A percentile compares a stretch with the other conserved stretches of the same genome.
phyloP scores from a whole-genome alignment of 2,113 vertebrate species.

The Uropsilus gracilis region DNA sequence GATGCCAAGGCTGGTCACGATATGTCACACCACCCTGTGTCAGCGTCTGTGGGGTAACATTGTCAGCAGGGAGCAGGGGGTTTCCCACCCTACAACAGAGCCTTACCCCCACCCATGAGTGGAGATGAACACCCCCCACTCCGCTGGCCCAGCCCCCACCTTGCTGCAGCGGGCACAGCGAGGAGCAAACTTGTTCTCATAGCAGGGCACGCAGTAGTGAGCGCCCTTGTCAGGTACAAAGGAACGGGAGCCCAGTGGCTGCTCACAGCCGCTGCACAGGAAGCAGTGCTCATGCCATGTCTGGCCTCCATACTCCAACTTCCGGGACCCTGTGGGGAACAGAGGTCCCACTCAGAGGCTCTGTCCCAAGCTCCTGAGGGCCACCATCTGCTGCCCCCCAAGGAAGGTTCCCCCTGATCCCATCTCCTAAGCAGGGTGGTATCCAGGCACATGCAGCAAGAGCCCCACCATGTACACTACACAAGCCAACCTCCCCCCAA shows the following conservation, averaged over 20 bases:
- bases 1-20: conserved; percentile 98
- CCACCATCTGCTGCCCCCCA: background rate
- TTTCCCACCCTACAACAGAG: conserved; percentile 24
- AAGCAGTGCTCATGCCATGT: conserved; percentile 99
- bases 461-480: rapidly evolving
- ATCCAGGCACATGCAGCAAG: background rate
- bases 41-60: conserved; percentile 89
- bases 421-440: background rate
- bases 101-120: background rate
- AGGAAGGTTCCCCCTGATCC: background rate
- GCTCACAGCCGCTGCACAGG: conserved; percentile 96
- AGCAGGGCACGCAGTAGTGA: conserved; percentile 98
- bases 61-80: background rate
- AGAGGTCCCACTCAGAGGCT: conserved; percentile 28
- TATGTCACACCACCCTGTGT: conserved; percentile 99
- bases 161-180: conserved; percentile 98
- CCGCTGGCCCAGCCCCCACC: conserved; percentile 81
- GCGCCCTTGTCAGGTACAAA: conserved; percentile 98
- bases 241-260: conserved; percentile 97
- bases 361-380: background rate
- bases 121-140: background rate
- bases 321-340: conserved; percentile 92
- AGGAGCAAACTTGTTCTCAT: conserved; percentile 98
- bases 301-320: conserved; percentile 96
- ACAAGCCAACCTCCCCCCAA: background rate